Percentiles rank a stretch among this genome's conserved stretches.
Evolutionary conservation across 2,113 vertebrate species (phyloP).

Genomic region (crab-eating macaque (Macaca fascicularis)): T2T-MFA8v1.1 NC_088388.1:37565501-37566000

Average conservation of each 20-base stretch:
- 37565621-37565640: conserved; percentile 5
- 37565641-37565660: not conserved
- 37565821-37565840: not conserved
- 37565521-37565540: not conserved
- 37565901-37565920: not conserved
- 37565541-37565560: not conserved
- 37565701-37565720: not conserved
- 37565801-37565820: not conserved
- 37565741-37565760: not conserved
- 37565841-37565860: not conserved
- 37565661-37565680: not conserved
- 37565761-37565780: not conserved
- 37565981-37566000: not conserved
- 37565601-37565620: not conserved
- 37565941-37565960: not conserved
- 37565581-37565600: not conserved
- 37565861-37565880: not conserved
- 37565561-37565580: not conserved
- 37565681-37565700: not conserved
- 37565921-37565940: not conserved
- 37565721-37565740: not conserved
- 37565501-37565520: not conserved
- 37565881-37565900: not conserved
- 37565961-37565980: not conserved
- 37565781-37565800: not conserved